Conservation (phyloP, 2,797 vertebrate species). For the Falco rusticolus region DNA sequence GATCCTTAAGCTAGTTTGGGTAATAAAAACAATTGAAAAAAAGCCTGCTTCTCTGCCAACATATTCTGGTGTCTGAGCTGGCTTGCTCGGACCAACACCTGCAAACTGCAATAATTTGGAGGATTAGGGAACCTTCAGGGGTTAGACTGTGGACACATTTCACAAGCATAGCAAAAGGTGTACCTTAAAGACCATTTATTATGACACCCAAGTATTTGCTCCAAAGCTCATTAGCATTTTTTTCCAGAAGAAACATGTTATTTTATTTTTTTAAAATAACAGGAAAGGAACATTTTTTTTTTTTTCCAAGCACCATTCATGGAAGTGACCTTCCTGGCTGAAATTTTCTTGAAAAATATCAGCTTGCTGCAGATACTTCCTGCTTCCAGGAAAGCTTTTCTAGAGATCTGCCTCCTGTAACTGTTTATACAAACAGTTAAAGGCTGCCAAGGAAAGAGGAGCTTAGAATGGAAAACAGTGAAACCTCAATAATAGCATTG, state of each 20-base stretch:
- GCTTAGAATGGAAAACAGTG: neutral
- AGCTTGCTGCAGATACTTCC: slow-evolving; percentile 43
- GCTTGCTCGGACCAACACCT: fast-evolving
- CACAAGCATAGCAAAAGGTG: neutral
- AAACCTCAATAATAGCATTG: neutral
- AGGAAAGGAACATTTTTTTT: neutral
- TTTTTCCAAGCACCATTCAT: neutral
- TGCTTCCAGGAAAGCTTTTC: slow-evolving; percentile 60
- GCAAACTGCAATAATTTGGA: neutral
- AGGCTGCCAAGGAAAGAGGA: slow-evolving; percentile 13
- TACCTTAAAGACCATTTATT: neutral
- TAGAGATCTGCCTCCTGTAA: slow-evolving; percentile 22
- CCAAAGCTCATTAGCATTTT: neutral
- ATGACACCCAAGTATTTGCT: neutral
- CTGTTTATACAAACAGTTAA: slow-evolving; percentile 27
- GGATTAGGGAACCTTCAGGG: neutral
- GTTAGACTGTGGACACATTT: neutral
- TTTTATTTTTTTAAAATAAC: neutral
- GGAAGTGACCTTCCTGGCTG: neutral
- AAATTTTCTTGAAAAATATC: slow-evolving; percentile 45
- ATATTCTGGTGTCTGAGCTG: neutral
- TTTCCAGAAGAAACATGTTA: neutral
- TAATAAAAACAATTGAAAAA: neutral
- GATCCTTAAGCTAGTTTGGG: neutral
- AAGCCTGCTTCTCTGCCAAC: neutral